Conservation (phyloP, 2,797 vertebrate genomes). For the Sternotherus odoratus region DNA sequence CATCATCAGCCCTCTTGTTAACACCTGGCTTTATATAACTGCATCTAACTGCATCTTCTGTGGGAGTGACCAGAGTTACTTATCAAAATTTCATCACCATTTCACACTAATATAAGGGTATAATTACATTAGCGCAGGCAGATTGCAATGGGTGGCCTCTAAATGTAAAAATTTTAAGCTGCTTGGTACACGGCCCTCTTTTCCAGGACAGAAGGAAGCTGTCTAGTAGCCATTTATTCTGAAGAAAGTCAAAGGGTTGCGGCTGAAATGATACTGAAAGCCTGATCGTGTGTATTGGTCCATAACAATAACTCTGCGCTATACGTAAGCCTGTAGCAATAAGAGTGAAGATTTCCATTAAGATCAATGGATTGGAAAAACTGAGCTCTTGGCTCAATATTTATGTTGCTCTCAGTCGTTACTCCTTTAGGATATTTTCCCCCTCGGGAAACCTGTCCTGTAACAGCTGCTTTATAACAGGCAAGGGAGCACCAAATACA, state of each 20-base stretch:
- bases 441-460: neutral
- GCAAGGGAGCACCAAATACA: neutral
- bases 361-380: constrained; percentile 1
- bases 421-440: neutral
- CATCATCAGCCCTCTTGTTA: constrained; percentile 42
- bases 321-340: constrained; percentile 7
- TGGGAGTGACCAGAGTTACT: constrained; percentile 5
- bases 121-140: neutral
- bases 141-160: neutral
- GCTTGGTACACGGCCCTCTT: neutral
- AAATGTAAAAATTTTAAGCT: neutral
- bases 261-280: constrained; percentile 68
- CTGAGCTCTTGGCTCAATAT: neutral
- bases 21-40: constrained; percentile 45
- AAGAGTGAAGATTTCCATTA: neutral
- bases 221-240: neutral
- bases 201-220: neutral
- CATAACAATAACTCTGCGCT: constrained; percentile 57
- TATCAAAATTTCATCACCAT: constrained; percentile 69
- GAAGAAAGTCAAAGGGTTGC: constrained; percentile 3
- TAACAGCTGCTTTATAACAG: neutral
- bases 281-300: constrained; percentile 48
- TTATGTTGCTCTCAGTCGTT: neutral
- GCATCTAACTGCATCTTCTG: constrained; percentile 71
- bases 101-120: constrained; percentile 19